Conservation (phyloP, 2,113 vertebrate species). For the Trachemys scripta region DNA sequence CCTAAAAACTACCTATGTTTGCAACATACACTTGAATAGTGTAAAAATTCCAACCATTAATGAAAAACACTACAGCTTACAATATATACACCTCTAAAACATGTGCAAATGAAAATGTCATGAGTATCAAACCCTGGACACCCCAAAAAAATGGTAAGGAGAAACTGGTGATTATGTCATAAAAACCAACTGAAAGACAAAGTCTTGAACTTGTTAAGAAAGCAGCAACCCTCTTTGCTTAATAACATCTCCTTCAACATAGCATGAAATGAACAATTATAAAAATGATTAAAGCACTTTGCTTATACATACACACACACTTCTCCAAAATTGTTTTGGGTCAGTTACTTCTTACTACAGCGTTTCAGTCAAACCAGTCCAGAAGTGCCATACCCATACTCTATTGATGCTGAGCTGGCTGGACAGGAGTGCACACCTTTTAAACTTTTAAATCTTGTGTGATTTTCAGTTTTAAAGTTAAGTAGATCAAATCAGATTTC, state of each 20-base stretch:
- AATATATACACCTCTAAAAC: neutral
- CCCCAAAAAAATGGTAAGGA: neutral
- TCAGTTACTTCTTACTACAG: neutral
- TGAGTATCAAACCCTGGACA: neutral
- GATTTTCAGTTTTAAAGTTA: neutral
- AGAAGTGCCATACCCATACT: neutral
- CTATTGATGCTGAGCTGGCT: neutral
- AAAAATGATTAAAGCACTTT: neutral
- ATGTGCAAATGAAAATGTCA: neutral
- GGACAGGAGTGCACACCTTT: neutral
- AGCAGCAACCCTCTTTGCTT: neutral
- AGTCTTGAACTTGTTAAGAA: neutral
- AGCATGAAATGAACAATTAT: neutral
- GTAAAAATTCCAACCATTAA: neutral
- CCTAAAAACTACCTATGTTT: slow-evolving; percentile 39
- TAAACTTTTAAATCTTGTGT: neutral
- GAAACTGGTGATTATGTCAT: neutral
- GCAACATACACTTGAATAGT: neutral
- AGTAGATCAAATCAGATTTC: neutral
- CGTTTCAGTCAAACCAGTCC: neutral
- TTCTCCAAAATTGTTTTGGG: neutral
- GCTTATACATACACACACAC: neutral
- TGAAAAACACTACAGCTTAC: neutral
- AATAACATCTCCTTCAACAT: neutral
- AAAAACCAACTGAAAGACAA: neutral